Base-by-base conservation (phyloP, 1,140 invertebrate genomes). In the Heliconius congener region DNA sequence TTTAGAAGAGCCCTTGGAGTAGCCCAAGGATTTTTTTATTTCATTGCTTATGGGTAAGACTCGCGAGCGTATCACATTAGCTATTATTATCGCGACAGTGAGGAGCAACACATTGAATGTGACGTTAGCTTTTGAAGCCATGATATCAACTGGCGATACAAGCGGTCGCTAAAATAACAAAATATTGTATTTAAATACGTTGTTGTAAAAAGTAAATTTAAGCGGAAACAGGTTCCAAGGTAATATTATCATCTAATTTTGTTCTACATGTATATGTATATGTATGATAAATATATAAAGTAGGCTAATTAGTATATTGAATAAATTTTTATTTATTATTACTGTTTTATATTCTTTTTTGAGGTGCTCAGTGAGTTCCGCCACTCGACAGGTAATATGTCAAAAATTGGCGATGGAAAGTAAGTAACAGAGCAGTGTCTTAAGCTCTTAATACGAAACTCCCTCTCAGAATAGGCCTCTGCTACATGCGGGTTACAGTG, bases 111-210 rank as follows among this genome's bases (percentile, higher is more conserved):
- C 37, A 30, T 84, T 84, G 18, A 79, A 81, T n/a, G 82, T 85
- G 80, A 84, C 83, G 70, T 82, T 82, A 66, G 70, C 83, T 84
- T 86, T 87, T 50, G 82, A 87, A 81, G 87, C 81, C 87, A 89
- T 89, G 72, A 55, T 87, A 80, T 71, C 79, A 82, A 87, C 87
- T 88, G 87, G 79, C 74, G 71, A 60, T 80, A 39, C 27, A 71
- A 77, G 57, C 70, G 71, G 81, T 77, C 34, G 39, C 9, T 73
- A 39, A 27, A 71, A 60, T 8, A 37, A 46, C 4, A 66, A 42
- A 76, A 66, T 55, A 70, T 46, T 66, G 30, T 66, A 39, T 76
- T 76, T 66, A 50, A 71, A 50, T 50, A 77, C 39, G 23, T n/a
- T 23, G 39, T 52, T 50, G 50, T 73, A 46, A 73, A 6, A 66